A percentile compares a stretch with the other conserved stretches of the same genome.
phyloP scores from a whole-genome alignment of 2,113 vertebrate species.

The Thunnus maccoyii region DNA sequence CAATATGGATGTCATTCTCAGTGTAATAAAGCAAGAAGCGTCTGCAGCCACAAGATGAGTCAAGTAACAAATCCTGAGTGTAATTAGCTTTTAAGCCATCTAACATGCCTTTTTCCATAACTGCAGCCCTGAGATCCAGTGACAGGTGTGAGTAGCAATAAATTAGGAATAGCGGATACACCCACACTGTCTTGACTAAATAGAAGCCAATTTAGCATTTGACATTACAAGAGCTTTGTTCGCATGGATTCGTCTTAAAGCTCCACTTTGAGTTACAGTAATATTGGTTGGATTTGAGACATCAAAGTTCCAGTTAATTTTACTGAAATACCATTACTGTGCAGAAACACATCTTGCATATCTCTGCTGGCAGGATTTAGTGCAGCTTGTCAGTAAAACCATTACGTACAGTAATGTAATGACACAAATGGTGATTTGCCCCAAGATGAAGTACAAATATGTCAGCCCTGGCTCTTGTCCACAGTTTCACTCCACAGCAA shows the following conservation, averaged over 20 bases:
- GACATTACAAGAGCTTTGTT: conserved; percentile 45
- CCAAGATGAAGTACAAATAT: conserved; percentile 59
- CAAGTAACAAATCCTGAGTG: conserved; percentile 40
- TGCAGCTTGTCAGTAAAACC: conserved; percentile 57
- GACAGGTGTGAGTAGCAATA: conserved; percentile 65
- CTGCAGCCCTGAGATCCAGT: conserved; percentile 32
- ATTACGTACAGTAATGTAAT: conserved; percentile 55
- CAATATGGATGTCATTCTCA: conserved; percentile 44
- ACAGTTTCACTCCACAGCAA: conserved; percentile 45
- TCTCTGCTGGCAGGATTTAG: conserved; percentile 46
- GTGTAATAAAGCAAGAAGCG: conserved; percentile 12
- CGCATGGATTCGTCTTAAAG: conserved; percentile 2
- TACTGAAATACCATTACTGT: conserved; percentile 38
- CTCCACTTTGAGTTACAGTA: conserved; percentile 13
- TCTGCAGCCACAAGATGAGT: conserved; percentile 32
- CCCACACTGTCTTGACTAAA: conserved; percentile 26
- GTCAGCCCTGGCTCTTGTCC: conserved; percentile 42
- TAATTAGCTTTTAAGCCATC: conserved; percentile 70
- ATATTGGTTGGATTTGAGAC: conserved; percentile 31
- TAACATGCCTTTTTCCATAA: conserved; percentile 28
- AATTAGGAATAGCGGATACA: conserved; percentile 39
- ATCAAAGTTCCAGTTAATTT: conserved; percentile 49
- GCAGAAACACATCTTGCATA: conserved; percentile 24
- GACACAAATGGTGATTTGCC: conserved; percentile 53
- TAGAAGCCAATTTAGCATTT: conserved; percentile 44